Conservation (phyloP, 2,888 invertebrate genomes). For the Drosophila rellima region DNA sequence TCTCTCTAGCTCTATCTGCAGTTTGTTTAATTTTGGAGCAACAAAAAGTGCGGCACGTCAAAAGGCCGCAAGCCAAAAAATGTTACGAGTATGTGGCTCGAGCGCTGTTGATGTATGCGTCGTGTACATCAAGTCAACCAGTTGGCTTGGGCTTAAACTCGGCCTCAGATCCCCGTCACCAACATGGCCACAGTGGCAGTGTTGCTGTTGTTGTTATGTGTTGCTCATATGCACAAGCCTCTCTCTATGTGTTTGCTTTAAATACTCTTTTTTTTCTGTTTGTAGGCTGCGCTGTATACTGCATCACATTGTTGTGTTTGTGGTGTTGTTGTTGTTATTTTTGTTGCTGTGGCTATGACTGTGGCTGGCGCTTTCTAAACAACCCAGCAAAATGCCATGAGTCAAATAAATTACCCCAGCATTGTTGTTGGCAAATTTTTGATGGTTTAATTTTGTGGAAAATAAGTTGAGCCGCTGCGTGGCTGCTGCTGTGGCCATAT, state of each 20-base stretch:
- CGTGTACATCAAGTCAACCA: constrained; percentile 53
- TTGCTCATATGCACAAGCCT: constrained; percentile 48
- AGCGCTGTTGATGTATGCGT: constrained; percentile 36
- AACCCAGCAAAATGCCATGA: constrained; percentile 75
- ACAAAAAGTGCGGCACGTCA: constrained; percentile 55
- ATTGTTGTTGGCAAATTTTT: constrained; percentile 83
- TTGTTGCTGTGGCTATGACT: constrained; percentile 54
- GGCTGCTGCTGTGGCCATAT: constrained; percentile 73
- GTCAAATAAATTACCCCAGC: constrained; percentile 81
- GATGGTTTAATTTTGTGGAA: constrained; percentile 83
- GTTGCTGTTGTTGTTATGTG: constrained; percentile 27
- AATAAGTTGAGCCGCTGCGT: constrained; percentile 80
- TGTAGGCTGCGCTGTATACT: constrained; percentile 42
- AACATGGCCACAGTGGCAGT: constrained; percentile 57
- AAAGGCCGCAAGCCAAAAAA: constrained; percentile 50
- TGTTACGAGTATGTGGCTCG: constrained; percentile 33
- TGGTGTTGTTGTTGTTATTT: constrained; percentile 20
- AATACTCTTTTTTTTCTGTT: constrained; percentile 47
- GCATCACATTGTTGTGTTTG: constrained; percentile 42
- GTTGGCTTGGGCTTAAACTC: constrained; percentile 25
- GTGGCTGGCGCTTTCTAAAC: constrained; percentile 69
- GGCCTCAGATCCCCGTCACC: constrained; percentile 41
- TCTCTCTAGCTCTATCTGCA: constrained; percentile 20
- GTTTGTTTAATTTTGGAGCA: constrained; percentile 73
- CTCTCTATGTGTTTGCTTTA: constrained; percentile 41